Evolutionary conservation across 2,888 invertebrate species (phyloP).

Genomic region (Tiliacea citrago): DNA sequence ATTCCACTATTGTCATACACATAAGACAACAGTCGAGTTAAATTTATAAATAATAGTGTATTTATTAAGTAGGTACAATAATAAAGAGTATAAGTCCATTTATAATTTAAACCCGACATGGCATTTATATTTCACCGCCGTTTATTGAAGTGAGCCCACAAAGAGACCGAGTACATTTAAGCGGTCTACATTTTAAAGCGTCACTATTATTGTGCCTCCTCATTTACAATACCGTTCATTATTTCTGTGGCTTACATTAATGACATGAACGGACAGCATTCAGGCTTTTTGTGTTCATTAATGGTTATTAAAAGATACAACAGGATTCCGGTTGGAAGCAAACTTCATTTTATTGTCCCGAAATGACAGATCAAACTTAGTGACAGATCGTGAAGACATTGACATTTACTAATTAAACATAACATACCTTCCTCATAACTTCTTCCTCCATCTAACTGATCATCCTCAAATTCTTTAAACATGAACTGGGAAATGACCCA

Average conservation of each 20-base stretch:
- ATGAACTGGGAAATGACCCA: background rate
- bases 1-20: too few relatives aligned
- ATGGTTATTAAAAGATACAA: conserved; percentile 3
- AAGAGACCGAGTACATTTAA: conserved; percentile 9
- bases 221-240: conserved; percentile 35
- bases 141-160: conserved; percentile 15
- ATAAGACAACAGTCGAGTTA: too few relatives aligned
- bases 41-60: too few relatives aligned
- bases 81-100: conserved; percentile 3
- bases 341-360: too few relatives aligned
- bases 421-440: too few relatives aligned
- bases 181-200: conserved; percentile 19
- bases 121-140: conserved; percentile 6
- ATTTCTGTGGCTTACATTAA: conserved; percentile 30
- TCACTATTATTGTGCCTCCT: conserved; percentile 8
- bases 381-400: too few relatives aligned
- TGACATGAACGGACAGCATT: background rate
- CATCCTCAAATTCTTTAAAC: background rate
- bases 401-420: too few relatives aligned
- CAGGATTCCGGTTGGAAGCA: too few relatives aligned
- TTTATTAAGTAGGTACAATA: background rate
- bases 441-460: too few relatives aligned
- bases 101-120: conserved; percentile 36
- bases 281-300: background rate
- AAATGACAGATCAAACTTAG: too few relatives aligned